Evolutionary conservation across 2,888 invertebrate species (phyloP), one percentile per base, ranked within the genome.

Genomic region (Caenorhabditis angaria): DNA sequence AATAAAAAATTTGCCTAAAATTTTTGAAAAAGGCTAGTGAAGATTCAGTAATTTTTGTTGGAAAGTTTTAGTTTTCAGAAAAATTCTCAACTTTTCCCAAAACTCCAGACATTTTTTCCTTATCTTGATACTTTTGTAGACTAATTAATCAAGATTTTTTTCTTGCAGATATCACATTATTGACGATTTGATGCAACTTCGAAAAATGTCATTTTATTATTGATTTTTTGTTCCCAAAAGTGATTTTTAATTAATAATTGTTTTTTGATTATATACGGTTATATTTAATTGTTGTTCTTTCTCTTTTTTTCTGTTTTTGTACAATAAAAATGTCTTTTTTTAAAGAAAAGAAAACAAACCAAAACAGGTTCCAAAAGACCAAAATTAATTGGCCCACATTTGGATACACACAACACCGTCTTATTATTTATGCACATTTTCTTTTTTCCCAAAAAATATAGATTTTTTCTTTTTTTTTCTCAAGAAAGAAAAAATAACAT

Each of bases 101-200:
- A 35, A 35, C 6, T 6, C 6, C 14, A 35, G 10, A 54, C 5
- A 5, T 48, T 48, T 48, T 48, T 48, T 14, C n/a, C 10, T 8
- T 5, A 22, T 32, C 20, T 57, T 54, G 3, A 12, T 14, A 27
- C 51, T 4, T 8, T 24, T 8, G 8, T 1, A 25, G 10, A 18
- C 25, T 3, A 18, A 25, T 27, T 27, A 20, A 50, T 22, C 22
- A 8, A 61, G 20, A 14, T 2, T 50, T 25, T 47, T 35, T n/a
- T 8, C 14, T 65, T 69, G 24, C 65, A 78, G 82, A 48, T 85
- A 95, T 83, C 97, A 90, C 87, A 89, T 90, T 66, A 84, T 83
- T 27, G 83, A 83, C 58, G 80, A 83, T 70, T 50, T 83, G 41
- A 69, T 77, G 60, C 82, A 82, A 63, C 50, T 85, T 14, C 62